A percentile compares a stretch with the other conserved stretches of the same genome.
These are phyloP conservation scores for Ctenodactylus gundi DNA, from an alignment of 2,113 vertebrate species.

Conservation along the genomic window DNA sequence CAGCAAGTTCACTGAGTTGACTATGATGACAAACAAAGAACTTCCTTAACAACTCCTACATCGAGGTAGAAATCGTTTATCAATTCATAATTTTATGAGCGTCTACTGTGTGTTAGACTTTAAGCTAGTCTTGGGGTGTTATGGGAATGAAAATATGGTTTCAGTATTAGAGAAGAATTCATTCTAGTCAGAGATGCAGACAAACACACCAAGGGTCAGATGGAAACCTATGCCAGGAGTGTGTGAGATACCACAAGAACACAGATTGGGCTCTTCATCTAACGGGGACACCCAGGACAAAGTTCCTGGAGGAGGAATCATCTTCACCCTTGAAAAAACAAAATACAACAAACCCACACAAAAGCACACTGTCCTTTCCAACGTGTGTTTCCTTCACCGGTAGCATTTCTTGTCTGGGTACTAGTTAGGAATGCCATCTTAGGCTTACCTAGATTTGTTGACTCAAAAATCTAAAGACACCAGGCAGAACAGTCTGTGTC, in stretches of 20 bases:
- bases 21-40: background rate
- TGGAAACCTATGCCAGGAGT: background rate
- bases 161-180: background rate
- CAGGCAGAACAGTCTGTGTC: background rate
- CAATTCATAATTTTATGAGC: background rate
- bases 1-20: background rate
- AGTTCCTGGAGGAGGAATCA: background rate
- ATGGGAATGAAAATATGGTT: background rate
- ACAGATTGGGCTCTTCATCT: background rate
- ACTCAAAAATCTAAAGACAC: background rate
- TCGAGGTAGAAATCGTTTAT: background rate
- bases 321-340: too few species aligned
- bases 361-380: too few species aligned
- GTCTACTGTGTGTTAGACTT: background rate
- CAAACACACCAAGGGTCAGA: too few species aligned
- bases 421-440: background rate
- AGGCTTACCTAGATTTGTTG: background rate
- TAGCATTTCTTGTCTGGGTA: background rate
- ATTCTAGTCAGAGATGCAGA: background rate
- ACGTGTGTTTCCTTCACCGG: background rate
- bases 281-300: background rate
- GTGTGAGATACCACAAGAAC: background rate
- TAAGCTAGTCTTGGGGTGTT: background rate
- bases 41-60: background rate
- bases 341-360: too few species aligned